phyloP scores from a whole-genome alignment of 2,888 invertebrate species.

The Cynaeus angustus region DNA sequence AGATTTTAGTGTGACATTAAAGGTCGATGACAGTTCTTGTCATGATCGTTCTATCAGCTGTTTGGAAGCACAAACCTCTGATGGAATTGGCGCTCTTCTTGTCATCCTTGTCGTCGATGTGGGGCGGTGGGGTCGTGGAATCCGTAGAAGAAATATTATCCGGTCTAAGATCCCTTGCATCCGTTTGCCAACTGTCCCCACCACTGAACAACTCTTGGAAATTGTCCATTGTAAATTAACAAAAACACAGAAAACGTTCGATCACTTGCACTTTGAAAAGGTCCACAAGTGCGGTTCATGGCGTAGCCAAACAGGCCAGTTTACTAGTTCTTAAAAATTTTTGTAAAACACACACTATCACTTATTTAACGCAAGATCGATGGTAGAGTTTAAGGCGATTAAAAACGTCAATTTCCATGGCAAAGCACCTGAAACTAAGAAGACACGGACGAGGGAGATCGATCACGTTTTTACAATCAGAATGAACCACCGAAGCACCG shows the following conservation, averaged over 20 bases:
- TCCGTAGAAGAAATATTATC: conserved; percentile 72
- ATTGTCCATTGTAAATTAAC: conserved; percentile 70
- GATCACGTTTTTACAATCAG: conserved; percentile 40
- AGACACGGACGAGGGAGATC: conserved; percentile 42
- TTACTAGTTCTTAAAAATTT: background rate
- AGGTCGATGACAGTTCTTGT: conserved; percentile 38
- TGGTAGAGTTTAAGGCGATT: conserved; percentile 41
- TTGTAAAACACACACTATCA: background rate
- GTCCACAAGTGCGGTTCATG: conserved; percentile 58
- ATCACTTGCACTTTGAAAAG: conserved; percentile 52
- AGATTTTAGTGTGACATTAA: conserved; percentile 23
- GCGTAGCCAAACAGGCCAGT: conserved; percentile 52
- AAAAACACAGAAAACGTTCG: conserved; percentile 55
- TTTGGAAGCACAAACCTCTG: conserved; percentile 73
- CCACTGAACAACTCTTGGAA: conserved; percentile 71
- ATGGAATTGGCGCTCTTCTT: conserved; percentile 79
- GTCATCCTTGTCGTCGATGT: conserved; percentile 71
- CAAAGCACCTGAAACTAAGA: conserved; percentile 48
- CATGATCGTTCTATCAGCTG: conserved; percentile 41
- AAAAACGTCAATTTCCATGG: conserved; percentile 55
- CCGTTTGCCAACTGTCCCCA: conserved; percentile 64
- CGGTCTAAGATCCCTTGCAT: conserved; percentile 57
- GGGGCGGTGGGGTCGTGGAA: conserved; percentile 74
- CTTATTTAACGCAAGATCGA: conserved; percentile 45
- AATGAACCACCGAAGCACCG: conserved; percentile 28